Evolutionary conservation across 64 coral and sea anemone species (phyloP).

Genomic region (Catalaphyllia jardinei): DNA sequence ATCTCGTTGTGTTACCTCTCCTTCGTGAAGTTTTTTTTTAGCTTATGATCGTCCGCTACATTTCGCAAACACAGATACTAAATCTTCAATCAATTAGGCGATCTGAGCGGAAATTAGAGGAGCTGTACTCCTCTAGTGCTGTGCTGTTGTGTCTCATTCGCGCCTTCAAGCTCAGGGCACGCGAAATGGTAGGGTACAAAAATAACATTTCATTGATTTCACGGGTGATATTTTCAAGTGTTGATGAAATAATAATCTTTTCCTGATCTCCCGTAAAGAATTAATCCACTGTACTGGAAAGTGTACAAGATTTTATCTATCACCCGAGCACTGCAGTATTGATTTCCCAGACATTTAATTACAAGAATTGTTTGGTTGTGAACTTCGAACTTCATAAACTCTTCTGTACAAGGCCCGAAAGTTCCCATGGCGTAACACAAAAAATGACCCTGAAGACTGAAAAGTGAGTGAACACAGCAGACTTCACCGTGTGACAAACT

Average conservation of each 20-base stretch:
- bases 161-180: not conserved
- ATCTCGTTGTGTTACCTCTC: not conserved
- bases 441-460: not conserved
- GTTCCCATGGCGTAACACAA: not conserved
- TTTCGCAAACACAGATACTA: not conserved
- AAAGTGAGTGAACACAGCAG: not conserved
- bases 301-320: slow-evolving; percentile 19
- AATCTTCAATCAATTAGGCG: not conserved
- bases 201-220: not conserved
- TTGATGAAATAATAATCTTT: slow-evolving; percentile 24
- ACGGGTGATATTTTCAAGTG: slow-evolving; percentile 1
- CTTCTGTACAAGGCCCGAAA: not conserved
- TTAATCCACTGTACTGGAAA: slow-evolving; percentile 25
- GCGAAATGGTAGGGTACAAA: not conserved
- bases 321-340: not conserved
- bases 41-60: not conserved
- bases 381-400: not conserved
- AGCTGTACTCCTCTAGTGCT: not conserved
- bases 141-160: not conserved
- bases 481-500: not conserved
- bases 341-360: not conserved
- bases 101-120: not conserved
- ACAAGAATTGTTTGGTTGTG: not conserved
- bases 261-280: slow-evolving; percentile 7
- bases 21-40: not conserved